Evolutionary conservation across 92 coral and sea anemone species (phyloP), one percentile per base, ranked within the genome.

Genomic region (Siderastrea radians): DNA sequence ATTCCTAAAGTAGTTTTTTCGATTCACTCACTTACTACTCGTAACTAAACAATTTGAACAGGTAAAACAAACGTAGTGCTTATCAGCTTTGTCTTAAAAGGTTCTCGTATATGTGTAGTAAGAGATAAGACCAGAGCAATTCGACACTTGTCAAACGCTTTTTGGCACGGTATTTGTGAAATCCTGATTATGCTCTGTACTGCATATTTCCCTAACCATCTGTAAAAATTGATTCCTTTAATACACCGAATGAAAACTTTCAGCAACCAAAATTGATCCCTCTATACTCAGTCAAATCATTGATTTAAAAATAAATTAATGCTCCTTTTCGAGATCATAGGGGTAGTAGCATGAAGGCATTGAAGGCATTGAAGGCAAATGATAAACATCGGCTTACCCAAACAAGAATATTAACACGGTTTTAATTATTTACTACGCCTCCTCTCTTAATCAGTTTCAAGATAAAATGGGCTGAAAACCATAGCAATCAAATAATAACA

Each of bases 391-490:
- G 38, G 38, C 38, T 26, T 26, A 1, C 58, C 57, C 6, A 38
- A 72, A 7, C 13, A 57, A 57, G 14, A 72, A 13, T 43, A 19
- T 3, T 46, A 11, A 47, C 1, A 47, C 64, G 45, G 60, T 45
- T 11, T 19, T 53, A 2, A 14, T 16, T 14, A 16, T 60, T 77
- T 3, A 44, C 2, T 11, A 77, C 81, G 55, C 81, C 81, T 59
- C 68, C 81, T 46, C 81, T 48, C 10, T 60, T 77, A 77, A 77
- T 60, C 26, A 6, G 50, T 59, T 77, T 77, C 44, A 13, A 26
- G 38, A 26, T 26, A 26, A 26, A 26, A 77, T 15, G 6, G 51
- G 1, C 16, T 60, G 17, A 60, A 10, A 57, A 77, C 46, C 7
- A 14, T 57, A 53, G 59, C 6, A 77, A 5, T 17, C 68, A 3